Percentiles rank a stretch among this genome's conserved stretches.
Conservation (phyloP, 2,888 invertebrate species). For the Sminthurides aquaticus region DNA sequence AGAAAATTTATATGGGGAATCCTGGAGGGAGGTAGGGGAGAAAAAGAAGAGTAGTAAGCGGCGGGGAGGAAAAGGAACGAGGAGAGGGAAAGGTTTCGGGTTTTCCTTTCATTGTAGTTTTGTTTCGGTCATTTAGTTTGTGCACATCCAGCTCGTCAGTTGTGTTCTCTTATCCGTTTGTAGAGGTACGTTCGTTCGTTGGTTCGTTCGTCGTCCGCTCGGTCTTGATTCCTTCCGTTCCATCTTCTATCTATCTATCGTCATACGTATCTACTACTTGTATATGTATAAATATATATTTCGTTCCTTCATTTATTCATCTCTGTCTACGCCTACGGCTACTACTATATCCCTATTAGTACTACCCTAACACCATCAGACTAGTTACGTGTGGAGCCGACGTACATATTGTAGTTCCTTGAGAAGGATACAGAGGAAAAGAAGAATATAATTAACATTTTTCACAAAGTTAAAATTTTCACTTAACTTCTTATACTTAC, state of each 20-base stretch:
- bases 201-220: constrained; percentile 21
- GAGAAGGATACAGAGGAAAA: background rate
- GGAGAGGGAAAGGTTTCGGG: constrained; percentile 14
- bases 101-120: constrained; percentile 32
- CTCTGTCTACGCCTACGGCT: background rate
- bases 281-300: background rate
- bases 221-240: constrained; percentile 24
- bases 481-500: background rate
- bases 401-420: too few species aligned
- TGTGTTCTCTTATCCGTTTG: constrained; percentile 54
- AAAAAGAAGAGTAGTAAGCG: background rate
- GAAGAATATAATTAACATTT: background rate
- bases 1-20: too few species aligned
- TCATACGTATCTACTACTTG: background rate
- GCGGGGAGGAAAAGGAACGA: background rate
- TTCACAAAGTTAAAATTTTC: background rate
- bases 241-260: constrained; percentile 20
- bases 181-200: constrained; percentile 45
- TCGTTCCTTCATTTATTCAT: background rate
- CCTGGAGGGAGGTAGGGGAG: background rate
- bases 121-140: constrained; percentile 55
- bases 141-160: constrained; percentile 58
- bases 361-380: background rate
- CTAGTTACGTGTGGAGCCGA: background rate
- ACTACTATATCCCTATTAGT: too few species aligned